Percentiles rank a stretch among this genome's conserved stretches.
phyloP scores from a whole-genome alignment of 1,140 invertebrate genomes.

The Portunus trituberculatus region DNA sequence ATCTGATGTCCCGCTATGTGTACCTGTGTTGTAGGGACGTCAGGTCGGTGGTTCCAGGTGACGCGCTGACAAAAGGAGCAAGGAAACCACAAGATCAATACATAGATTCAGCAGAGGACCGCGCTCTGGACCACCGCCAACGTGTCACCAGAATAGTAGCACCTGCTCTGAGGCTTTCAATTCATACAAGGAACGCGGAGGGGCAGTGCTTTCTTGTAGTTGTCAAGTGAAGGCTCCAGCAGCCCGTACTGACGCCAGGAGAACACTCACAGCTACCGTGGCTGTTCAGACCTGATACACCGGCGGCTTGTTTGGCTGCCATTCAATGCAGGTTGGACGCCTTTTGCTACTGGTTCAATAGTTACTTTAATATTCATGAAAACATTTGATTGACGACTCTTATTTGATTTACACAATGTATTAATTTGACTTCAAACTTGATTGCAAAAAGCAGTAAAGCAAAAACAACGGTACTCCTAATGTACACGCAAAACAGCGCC shows the following conservation, averaged over 20 bases:
- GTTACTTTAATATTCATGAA: neutral
- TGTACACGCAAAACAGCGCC: too few species aligned
- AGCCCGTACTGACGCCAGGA: neutral
- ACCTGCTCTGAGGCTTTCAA: neutral
- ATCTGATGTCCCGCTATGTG: neutral
- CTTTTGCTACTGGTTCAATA: neutral
- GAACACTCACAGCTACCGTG: neutral
- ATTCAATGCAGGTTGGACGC: too few species aligned
- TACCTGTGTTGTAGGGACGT: slow-evolving; percentile 9
- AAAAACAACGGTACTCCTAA: too few species aligned
- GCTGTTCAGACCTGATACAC: neutral
- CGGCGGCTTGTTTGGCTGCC: too few species aligned
- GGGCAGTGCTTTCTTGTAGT: neutral
- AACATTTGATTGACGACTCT: too few species aligned
- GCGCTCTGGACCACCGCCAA: neutral
- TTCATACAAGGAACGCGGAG: neutral
- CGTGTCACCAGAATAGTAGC: neutral
- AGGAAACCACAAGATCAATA: neutral
- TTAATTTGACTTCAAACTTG: too few species aligned
- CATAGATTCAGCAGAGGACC: neutral
- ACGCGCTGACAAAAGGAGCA: slow-evolving; percentile 9
- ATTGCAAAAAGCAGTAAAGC: too few species aligned
- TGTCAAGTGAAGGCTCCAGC: neutral
- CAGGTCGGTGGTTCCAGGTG: neutral
- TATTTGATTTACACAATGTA: too few species aligned